Evolutionary conservation across 2,888 invertebrate species (phyloP), one percentile per base, ranked within the genome.

Genomic region (Oasisia sp.): DNA sequence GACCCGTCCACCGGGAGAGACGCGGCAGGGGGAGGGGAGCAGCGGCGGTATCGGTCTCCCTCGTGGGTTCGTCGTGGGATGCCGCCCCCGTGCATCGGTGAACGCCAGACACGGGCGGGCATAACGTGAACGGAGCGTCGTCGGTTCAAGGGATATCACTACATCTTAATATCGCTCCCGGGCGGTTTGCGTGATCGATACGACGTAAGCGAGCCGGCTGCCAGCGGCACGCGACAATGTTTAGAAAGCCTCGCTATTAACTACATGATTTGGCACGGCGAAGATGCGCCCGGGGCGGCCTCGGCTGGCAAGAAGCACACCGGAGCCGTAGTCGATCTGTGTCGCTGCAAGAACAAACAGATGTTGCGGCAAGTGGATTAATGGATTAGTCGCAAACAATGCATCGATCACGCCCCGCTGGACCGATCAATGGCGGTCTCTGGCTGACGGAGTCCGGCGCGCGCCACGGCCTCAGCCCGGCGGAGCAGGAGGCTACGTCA

Each of bases 151-250:
- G 74, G 74, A 74, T 74, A 74, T 74, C 74, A 74, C 74, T 74
- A 74, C n/a, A 74, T 74, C 74, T 74, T 74, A 74, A 74, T 74
- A 74, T 74, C 74, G 74, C 74, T 74, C 74, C 74, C 74, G 74
- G 74, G 74, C 27, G 74, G 74, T 74, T 74, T 19, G 19, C 74
- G 7, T 74, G 27, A 74, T 74, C 74, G 74, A 74, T 74, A 74
- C 74, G 74, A 74, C 74, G 74, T 74, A 74, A 74, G 74, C 74
- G 14, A 74, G n/a, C 74, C 5, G 74, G 27, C 19, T 74, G 74
- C n/a, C 27, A 74, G 74, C 74, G n/a, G 74, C 74, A 74, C 74
- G 74, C 74, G 7, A 74, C 74, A 74, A 74, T 74, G 19, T 74
- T 74, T 74, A 74, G 27, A 74, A 74, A 74, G 74, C 74, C 74